phyloP scores from a whole-genome alignment of 2,888 invertebrate genomes.

The Nephrotoma guestfalica region DNA sequence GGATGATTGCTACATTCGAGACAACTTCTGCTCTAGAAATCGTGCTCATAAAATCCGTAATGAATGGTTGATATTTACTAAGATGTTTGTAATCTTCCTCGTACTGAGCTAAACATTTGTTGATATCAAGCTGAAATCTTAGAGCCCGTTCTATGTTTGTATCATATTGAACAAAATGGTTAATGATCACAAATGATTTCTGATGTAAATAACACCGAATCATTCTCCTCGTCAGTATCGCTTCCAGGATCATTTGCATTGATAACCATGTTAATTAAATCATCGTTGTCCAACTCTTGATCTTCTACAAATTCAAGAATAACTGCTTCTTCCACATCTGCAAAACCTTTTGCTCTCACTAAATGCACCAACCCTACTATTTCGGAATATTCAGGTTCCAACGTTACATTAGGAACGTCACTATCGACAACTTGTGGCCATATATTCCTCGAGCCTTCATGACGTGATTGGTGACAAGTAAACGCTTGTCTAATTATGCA shows the following conservation, averaged over 20 bases:
- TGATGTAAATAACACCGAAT: constrained; percentile 12
- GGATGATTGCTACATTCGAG: background rate
- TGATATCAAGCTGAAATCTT: constrained; percentile 5
- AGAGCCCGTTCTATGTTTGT: constrained; percentile 9
- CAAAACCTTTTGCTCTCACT: constrained; percentile 14
- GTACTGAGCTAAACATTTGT: constrained; percentile 7
- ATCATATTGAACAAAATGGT: constrained; percentile 8
- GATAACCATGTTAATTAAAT: constrained; percentile 8
- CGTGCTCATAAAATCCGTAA: background rate
- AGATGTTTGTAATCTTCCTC: constrained; percentile 9
- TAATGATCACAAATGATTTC: constrained; percentile 11
- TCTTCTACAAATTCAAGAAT: constrained; percentile 4
- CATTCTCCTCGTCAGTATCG: constrained; percentile 12
- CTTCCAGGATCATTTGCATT: constrained; percentile 5
- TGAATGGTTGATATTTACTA: constrained; percentile 5
- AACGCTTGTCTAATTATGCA: no score
- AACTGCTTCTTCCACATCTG: constrained; percentile 12
- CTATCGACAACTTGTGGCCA: no score
- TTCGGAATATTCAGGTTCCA: no score
- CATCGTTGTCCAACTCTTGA: background rate
- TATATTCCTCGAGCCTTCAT: no score
- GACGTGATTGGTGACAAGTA: no score
- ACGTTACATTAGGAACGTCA: no score
- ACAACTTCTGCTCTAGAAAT: background rate
- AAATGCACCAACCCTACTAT: background rate